Percentiles rank a stretch among this genome's conserved stretches.
phyloP scores from a whole-genome alignment of 1,140 invertebrate genomes.

The Andrena cerasifolii region DNA sequence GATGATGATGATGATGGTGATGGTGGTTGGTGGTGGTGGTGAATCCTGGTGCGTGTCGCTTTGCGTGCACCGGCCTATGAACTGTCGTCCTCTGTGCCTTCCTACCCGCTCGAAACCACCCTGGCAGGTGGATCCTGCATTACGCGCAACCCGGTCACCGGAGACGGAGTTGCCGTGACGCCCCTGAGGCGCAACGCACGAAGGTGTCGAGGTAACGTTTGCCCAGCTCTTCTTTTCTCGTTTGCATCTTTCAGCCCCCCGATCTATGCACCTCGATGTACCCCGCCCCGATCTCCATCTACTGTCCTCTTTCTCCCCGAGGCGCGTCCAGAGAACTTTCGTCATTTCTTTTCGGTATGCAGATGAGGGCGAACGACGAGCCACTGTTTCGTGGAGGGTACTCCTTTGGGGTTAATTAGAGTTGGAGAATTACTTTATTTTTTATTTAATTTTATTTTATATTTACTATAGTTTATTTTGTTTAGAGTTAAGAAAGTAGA shows the following conservation, averaged over 20 bases:
- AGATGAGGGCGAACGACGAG: background rate
- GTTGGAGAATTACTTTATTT: too few species aligned
- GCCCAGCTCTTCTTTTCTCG: slow-evolving; percentile 21
- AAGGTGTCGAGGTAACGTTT: slow-evolving; percentile 80
- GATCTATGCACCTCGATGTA: background rate
- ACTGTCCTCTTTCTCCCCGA: background rate
- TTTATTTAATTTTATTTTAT: too few species aligned
- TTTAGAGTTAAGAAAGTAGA: too few species aligned
- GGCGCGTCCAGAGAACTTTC: too few species aligned
- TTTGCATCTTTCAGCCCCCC: slow-evolving; percentile 1
- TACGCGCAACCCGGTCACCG: slow-evolving; percentile 84
- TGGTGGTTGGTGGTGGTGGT: slow-evolving; percentile 51
- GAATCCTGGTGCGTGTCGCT: slow-evolving; percentile 63
- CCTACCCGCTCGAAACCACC: slow-evolving; percentile 51
- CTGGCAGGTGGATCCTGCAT: slow-evolving; percentile 80
- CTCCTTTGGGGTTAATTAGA: too few species aligned
- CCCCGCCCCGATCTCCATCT: background rate
- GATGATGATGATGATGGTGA: slow-evolving; percentile 10
- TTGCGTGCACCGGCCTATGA: slow-evolving; percentile 55
- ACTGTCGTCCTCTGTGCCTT: slow-evolving; percentile 53
- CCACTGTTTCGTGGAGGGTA: background rate
- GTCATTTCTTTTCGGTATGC: background rate
- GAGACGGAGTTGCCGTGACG: slow-evolving; percentile 82
- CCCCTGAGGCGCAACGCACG: slow-evolving; percentile 78
- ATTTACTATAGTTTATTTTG: too few species aligned